Evolutionary conservation across 2,113 vertebrate species (phyloP).

Genomic region (Climacteris rufus): DNA sequence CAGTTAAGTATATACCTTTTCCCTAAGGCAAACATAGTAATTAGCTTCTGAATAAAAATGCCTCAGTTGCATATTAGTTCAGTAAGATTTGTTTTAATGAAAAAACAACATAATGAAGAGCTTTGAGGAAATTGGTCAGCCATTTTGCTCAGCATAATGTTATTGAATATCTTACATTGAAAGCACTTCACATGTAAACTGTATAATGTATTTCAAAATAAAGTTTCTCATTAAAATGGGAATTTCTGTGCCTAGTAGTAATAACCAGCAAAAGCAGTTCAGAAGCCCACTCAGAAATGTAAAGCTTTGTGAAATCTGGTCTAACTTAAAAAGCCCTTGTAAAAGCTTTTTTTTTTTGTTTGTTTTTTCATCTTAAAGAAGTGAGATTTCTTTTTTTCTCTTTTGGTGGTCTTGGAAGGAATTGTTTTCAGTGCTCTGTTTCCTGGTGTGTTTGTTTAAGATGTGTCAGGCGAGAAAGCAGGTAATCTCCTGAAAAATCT

Average conservation of each 20-base stretch:
- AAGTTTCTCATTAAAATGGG: constrained; percentile 62
- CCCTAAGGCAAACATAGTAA: background rate
- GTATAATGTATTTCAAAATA: constrained; percentile 61
- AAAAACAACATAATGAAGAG: background rate
- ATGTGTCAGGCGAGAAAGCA: background rate
- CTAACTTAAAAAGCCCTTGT: background rate
- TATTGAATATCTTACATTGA: constrained; percentile 6
- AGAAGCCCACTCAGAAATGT: background rate
- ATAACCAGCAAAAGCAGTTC: background rate
- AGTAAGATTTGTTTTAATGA: background rate
- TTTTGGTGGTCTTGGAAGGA: background rate
- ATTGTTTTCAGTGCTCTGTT: background rate
- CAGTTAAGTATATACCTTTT: background rate
- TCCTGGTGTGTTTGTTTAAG: background rate
- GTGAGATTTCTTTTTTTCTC: rapidly evolving
- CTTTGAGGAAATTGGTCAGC: background rate
- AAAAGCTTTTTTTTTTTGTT: too few relatives aligned
- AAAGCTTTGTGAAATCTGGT: background rate
- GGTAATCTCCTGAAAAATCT: background rate
- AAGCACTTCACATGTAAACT: constrained; percentile 47
- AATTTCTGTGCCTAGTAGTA: constrained; percentile 58
- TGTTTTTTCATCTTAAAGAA: too few relatives aligned
- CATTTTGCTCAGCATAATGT: constrained; percentile 29
- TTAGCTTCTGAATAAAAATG: background rate
- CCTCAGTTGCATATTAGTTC: background rate